Conservation (phyloP, 2,113 vertebrate genomes). For the Cyprinodon variegatus region DNA sequence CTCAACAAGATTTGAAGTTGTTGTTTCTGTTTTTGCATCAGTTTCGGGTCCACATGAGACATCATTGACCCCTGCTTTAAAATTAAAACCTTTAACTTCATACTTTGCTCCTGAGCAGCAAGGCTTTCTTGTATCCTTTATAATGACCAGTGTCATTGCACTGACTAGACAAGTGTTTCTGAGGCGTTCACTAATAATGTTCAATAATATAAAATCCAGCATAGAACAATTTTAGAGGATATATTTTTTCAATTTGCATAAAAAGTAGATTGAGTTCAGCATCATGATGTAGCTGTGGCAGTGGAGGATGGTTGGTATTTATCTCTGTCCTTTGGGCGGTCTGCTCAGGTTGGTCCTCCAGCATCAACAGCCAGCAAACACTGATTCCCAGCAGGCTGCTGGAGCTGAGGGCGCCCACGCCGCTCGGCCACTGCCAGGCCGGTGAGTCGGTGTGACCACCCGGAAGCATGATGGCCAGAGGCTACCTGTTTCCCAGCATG, state of each 20-base stretch:
- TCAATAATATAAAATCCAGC: background rate
- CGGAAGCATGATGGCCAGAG: background rate
- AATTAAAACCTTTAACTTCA: background rate
- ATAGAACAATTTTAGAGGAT: background rate
- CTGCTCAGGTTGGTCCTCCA: conserved; percentile 83
- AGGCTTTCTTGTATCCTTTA: too few relatives aligned
- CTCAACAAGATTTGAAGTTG: too few relatives aligned
- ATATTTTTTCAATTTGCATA: too few relatives aligned
- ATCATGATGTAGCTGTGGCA: too few relatives aligned
- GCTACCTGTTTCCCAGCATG: conserved; percentile 19
- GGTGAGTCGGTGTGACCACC: conserved; percentile 82
- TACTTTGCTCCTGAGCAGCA: background rate
- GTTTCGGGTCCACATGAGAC: too few relatives aligned
- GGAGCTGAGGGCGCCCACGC: conserved; percentile 80
- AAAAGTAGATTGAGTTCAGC: too few relatives aligned
- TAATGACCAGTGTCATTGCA: background rate
- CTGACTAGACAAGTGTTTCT: too few relatives aligned
- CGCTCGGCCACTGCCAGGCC: conserved; percentile 66
- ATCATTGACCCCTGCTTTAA: too few relatives aligned
- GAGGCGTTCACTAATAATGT: too few relatives aligned
- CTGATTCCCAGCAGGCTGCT: conserved; percentile 86
- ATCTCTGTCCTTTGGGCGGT: conserved; percentile 56
- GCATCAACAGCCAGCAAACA: conserved; percentile 83
- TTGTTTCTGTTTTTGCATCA: too few relatives aligned
- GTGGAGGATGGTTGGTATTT: background rate